Evolutionary conservation across 1,140 invertebrate species (phyloP).

Genomic region (Rhopalosiphum maidis): DNA sequence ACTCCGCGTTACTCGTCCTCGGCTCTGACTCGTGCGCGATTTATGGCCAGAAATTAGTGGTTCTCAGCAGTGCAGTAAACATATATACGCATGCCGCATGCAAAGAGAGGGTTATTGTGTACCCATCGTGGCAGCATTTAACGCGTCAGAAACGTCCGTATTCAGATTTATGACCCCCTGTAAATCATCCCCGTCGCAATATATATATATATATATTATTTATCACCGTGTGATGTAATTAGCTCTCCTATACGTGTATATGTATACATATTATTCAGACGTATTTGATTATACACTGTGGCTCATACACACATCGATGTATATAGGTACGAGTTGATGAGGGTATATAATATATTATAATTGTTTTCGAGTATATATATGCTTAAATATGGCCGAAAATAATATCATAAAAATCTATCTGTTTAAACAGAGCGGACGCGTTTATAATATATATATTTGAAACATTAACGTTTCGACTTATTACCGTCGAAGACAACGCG

Average conservation of each 20-base stretch:
- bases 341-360: neutral
- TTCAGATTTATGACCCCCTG: neutral
- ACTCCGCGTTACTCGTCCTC: neutral
- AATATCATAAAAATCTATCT: neutral
- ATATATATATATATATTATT: neutral
- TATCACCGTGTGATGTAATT: neutral
- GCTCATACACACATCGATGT: neutral
- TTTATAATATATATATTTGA: neutral
- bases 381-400: neutral
- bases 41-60: conserved; percentile 39
- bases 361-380: neutral
- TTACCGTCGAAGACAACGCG: neutral
- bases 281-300: neutral
- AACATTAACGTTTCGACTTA: neutral
- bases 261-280: neutral
- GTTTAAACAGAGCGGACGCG: neutral
- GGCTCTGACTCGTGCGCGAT: neutral
- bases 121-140: neutral
- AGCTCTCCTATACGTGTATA: neutral
- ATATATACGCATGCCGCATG: neutral
- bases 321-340: neutral
- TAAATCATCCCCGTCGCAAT: neutral
- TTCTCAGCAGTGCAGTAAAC: neutral
- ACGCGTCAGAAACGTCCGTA: neutral
- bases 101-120: neutral